Conservation (phyloP, 2,888 invertebrate species). For the Dolichomitus sp. region DNA sequence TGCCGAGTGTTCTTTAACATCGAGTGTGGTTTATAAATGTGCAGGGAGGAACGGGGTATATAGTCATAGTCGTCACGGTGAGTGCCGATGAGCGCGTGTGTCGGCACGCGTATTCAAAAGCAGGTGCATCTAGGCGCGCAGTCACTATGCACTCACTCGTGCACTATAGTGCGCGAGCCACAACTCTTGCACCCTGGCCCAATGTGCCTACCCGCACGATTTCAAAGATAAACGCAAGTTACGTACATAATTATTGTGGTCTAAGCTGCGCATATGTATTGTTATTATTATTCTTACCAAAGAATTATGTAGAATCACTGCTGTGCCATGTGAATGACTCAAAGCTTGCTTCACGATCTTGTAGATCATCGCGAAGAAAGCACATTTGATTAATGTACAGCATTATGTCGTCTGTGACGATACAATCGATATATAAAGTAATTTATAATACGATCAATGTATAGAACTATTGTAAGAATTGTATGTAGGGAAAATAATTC, state of each 20-base stretch:
- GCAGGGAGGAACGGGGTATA: conserved; percentile 9
- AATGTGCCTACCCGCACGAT: conserved; percentile 84
- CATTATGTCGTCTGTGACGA: conserved; percentile 29
- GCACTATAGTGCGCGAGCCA: conserved; percentile 12
- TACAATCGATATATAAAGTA: conserved; percentile 18
- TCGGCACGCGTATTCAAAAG: conserved; percentile 80
- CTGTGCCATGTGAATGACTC: conserved; percentile 39
- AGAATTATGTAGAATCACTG: neutral
- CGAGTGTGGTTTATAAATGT: conserved; percentile 7
- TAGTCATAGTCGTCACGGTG: conserved; percentile 60
- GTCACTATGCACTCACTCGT: conserved; percentile 42
- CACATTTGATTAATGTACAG: conserved; percentile 1
- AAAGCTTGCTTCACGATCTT: conserved; percentile 7
- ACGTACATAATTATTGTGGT: conserved; percentile 72
- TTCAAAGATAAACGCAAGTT: conserved; percentile 80
- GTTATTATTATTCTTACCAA: conserved; percentile 29
- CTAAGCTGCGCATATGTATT: conserved; percentile 57
- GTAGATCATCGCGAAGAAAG: neutral
- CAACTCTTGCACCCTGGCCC: conserved; percentile 39
- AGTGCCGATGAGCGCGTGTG: conserved; percentile 75
- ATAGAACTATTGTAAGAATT: conserved; percentile 37
- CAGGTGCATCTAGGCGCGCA: conserved; percentile 78
- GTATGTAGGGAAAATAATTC: neutral
- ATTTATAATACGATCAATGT: conserved; percentile 31
- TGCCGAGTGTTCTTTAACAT: neutral